Conservation (phyloP, 2,113 vertebrate species). For the Copsychus sechellarum region DNA sequence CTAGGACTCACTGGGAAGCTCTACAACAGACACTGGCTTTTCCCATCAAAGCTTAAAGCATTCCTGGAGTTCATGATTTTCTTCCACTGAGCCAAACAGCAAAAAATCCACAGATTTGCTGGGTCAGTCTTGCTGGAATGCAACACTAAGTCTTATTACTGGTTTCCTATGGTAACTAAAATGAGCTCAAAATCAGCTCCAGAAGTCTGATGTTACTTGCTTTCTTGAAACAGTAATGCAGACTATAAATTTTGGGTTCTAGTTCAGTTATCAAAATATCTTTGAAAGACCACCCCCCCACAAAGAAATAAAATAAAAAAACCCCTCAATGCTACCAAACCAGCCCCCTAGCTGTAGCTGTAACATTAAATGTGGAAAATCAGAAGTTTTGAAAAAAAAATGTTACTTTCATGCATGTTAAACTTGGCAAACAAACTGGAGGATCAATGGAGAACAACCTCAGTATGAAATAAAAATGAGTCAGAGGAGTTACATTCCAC, state of each 20-base stretch:
- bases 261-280: neutral
- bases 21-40: neutral
- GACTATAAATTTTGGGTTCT: neutral
- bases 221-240: neutral
- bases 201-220: neutral
- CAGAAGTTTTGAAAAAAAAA: constrained; percentile 38
- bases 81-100: neutral
- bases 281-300: neutral
- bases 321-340: neutral
- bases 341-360: constrained; percentile 1
- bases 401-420: constrained; percentile 60
- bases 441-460: constrained; percentile 57
- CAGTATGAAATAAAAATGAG: constrained; percentile 36
- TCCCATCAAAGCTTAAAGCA: neutral
- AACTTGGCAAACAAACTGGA: constrained; percentile 62
- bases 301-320: neutral
- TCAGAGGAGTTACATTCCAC: constrained; percentile 40
- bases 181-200: neutral
- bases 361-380: constrained; percentile 52
- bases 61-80: neutral
- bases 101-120: neutral
- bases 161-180: neutral
- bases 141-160: neutral
- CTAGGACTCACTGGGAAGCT: neutral
- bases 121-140: neutral